Base-by-base conservation (phyloP, 2,797 vertebrate genomes). In the Agapornis canus region DNA sequence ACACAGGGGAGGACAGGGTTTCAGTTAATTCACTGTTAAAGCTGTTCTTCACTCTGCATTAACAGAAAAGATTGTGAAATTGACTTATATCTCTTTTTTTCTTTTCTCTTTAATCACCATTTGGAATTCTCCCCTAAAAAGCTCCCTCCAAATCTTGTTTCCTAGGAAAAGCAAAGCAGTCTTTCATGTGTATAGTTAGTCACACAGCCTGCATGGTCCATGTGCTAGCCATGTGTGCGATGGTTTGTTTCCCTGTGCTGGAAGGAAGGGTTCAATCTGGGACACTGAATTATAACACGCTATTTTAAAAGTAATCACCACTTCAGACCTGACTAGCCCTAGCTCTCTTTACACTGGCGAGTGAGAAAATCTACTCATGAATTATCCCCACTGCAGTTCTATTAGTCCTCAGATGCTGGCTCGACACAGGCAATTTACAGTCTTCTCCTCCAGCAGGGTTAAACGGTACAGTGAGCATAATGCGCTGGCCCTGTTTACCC, bases 331-430 rank as follows among this genome's bases (percentile, higher is more conserved):
- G 90, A 79, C 86, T 59, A 91, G 63, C 79, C 65, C 59, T 57
- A 63, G 63, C 75, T 94, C 81, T 95, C 90, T 93, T 93, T 92
- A 92, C 79, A 81, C 69, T 69, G 86, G 65, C 0, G 4, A 93
- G 84, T 75, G 63, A 92, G 82, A 91, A 92, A 81, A 93, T 69
- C 86, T 92, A 22, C 82, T 92, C 84, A 31, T 81, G 93, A 94
- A 94, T 91, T 91, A 91, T 91, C 93, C 91, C 91, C 69, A n/a
- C 83, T 83, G 89, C 82, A 88, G 87, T 77, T 91, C 87, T 83
- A 48, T 88, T 83, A 87, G 91, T 72, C 66, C 69, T 95, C 3
- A 1, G 79, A 39, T 3, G 1, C 81, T 11, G 5, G 82, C 91
- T 90, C 22, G 2, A 61, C 88, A 77, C 7, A 51, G 84, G 59